Percentiles rank a stretch among this genome's conserved stretches.
phyloP scores from a whole-genome alignment of 2,888 invertebrate species.

The Orthonevra nobilis region DNA sequence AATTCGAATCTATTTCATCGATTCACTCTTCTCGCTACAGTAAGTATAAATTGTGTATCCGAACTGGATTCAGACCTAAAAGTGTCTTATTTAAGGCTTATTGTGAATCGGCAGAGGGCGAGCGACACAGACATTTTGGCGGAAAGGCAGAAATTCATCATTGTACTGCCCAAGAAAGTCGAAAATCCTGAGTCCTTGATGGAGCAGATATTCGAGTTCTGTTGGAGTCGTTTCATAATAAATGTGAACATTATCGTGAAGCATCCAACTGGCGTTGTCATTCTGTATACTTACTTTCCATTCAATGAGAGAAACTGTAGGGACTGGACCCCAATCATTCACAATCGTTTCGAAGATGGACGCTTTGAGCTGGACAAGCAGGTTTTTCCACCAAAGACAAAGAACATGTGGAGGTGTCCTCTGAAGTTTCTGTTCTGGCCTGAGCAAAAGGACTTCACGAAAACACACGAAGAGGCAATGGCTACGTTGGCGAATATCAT shows the following conservation, averaged over 20 bases:
- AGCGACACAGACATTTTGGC: too few relatives aligned
- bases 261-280: background rate
- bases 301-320: slow-evolving; percentile 2
- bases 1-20: too few relatives aligned
- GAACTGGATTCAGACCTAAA: too few relatives aligned
- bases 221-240: background rate
- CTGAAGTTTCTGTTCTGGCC: background rate
- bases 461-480: background rate
- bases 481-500: background rate
- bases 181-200: too few relatives aligned
- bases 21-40: too few relatives aligned
- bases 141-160: too few relatives aligned
- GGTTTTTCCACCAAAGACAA: background rate
- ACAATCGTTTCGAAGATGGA: slow-evolving; percentile 18
- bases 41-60: too few relatives aligned
- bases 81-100: too few relatives aligned
- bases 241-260: background rate
- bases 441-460: background rate
- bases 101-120: too few relatives aligned
- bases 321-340: background rate
- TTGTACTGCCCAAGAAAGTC: too few relatives aligned
- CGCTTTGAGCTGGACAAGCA: background rate
- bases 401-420: slow-evolving; percentile 1
- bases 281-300: slow-evolving; percentile 8
- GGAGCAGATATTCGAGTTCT: background rate